These are phyloP conservation scores for Trididemnum miniatum DNA, from an alignment of 23 tunicate species.

Conservation along the genomic window DNA sequence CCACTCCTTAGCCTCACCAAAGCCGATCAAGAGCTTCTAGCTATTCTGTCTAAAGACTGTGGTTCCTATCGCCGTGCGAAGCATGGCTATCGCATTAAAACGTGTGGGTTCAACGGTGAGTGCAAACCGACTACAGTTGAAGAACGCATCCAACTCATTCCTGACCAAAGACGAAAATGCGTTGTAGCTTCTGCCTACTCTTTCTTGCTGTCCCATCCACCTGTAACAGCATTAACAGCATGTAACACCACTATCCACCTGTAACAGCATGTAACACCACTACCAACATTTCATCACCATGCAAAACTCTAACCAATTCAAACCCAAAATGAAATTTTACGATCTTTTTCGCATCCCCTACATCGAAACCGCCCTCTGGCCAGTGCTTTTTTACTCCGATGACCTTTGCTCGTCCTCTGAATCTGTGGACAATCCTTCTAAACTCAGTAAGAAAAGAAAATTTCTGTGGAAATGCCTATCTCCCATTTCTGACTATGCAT, in stretches of 20 bases:
- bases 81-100: background rate
- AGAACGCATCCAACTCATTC: too few species aligned
- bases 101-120: background rate
- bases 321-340: background rate
- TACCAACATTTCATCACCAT: background rate
- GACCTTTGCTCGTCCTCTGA: background rate
- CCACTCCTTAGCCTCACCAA: background rate
- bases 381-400: conserved; percentile 10
- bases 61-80: background rate
- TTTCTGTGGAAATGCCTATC: background rate
- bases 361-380: conserved; percentile 41
- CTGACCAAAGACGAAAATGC: too few species aligned
- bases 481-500: background rate
- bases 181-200: too few species aligned
- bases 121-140: background rate
- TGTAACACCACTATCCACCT: background rate
- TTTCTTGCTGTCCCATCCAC: too few species aligned
- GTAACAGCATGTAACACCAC: background rate
- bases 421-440: background rate
- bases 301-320: too few species aligned
- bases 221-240: background rate
- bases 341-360: background rate
- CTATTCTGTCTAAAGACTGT: background rate
- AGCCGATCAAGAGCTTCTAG: background rate
- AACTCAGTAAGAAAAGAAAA: background rate